Percentiles rank a stretch among this genome's conserved stretches.
phyloP scores from a whole-genome alignment of 2,888 invertebrate species.

The Platycheirus rosarum region DNA sequence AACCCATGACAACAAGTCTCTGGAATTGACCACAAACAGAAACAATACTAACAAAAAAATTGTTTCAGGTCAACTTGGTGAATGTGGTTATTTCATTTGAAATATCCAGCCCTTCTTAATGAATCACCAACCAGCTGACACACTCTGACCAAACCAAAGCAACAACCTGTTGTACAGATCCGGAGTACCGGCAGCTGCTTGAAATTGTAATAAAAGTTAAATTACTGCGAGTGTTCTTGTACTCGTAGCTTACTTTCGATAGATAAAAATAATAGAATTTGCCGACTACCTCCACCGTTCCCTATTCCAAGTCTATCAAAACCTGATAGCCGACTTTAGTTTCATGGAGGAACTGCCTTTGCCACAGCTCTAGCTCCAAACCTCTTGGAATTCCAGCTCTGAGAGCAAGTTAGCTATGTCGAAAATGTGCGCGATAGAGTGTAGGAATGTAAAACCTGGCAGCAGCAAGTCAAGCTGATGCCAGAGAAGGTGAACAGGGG shows the following conservation, averaged over 20 bases:
- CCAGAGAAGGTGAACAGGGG: constrained; percentile 55
- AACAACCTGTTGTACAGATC: constrained; percentile 21
- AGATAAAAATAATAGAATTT: constrained; percentile 8
- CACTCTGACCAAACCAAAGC: not conserved
- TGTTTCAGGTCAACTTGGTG: constrained; percentile 18
- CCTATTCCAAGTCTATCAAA: not conserved
- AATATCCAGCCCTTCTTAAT: constrained; percentile 12
- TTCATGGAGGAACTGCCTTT: too few relatives aligned
- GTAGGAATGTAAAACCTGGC: constrained; percentile 50
- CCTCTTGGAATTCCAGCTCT: constrained; percentile 57
- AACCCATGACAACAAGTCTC: constrained; percentile 47
- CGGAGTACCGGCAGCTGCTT: not conserved
- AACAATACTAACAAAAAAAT: constrained; percentile 1
- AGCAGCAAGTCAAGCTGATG: constrained; percentile 31
- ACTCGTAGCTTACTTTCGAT: constrained; percentile 31
- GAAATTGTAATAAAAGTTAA: constrained; percentile 13
- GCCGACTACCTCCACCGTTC: not conserved
- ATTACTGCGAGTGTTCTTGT: constrained; percentile 29
- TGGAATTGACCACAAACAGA: constrained; percentile 19
- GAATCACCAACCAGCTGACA: constrained; percentile 14
- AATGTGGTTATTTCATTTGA: constrained; percentile 21
- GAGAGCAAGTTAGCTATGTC: constrained; percentile 32
- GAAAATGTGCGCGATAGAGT: constrained; percentile 50
- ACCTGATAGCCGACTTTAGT: constrained; percentile 22
- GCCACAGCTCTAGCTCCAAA: not conserved